Percentiles rank a stretch among this genome's conserved stretches.
Conservation (phyloP, 2,888 invertebrate species). For the Spodoptera littoralis region DNA sequence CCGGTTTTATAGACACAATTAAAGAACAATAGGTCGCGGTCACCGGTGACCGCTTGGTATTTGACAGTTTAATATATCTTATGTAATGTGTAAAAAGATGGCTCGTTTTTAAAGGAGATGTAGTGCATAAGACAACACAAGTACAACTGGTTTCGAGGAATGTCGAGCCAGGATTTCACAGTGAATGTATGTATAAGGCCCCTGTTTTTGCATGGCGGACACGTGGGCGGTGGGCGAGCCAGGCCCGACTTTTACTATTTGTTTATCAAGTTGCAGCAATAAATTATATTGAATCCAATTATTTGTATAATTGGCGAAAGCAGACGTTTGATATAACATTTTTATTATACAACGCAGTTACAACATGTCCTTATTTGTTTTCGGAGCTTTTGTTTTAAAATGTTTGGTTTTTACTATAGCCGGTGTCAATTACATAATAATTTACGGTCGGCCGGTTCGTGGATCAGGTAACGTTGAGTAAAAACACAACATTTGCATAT, state of each 20-base stretch:
- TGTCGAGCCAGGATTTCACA: conserved; percentile 54
- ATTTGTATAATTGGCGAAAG: conserved; percentile 65
- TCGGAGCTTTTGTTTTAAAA: conserved; percentile 2
- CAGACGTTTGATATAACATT: conserved; percentile 45
- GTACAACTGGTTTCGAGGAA: conserved; percentile 56
- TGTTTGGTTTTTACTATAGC: no score
- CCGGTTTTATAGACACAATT: no score
- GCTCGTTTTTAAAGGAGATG: conserved; percentile 18
- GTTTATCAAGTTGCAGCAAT: conserved; percentile 58
- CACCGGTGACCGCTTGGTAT: no score
- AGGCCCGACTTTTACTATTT: conserved; percentile 64
- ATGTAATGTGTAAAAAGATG: conserved; percentile 34
- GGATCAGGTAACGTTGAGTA: no score
- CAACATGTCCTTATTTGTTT: conserved; percentile 37
- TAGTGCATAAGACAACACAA: conserved; percentile 21
- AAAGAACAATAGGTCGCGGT: no score
- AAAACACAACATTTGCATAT: background rate
- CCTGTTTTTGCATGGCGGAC: conserved; percentile 48
- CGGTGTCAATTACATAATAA: no score
- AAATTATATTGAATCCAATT: conserved; percentile 65
- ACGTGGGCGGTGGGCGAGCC: conserved; percentile 62
- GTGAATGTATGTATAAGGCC: conserved; percentile 45
- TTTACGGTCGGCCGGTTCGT: no score
- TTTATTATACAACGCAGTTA: conserved; percentile 49
- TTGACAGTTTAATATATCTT: conserved; percentile 33